Percentiles rank a stretch among this genome's conserved stretches.
phyloP scores from a whole-genome alignment of 2,113 vertebrate genomes.

The Amazona vittata region DNA sequence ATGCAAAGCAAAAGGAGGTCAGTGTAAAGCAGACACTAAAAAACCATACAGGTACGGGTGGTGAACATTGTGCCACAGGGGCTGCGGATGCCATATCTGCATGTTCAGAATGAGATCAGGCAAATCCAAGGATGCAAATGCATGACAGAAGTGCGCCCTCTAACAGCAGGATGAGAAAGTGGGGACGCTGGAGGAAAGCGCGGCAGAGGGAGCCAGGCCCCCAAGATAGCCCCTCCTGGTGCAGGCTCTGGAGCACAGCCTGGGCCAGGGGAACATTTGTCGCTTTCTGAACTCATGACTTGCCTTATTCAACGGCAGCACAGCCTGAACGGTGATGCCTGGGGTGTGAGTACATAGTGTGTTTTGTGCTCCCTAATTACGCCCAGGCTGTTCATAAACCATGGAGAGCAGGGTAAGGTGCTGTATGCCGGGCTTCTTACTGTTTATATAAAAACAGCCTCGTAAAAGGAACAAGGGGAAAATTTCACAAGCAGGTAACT shows the following conservation, averaged over 20 bases:
- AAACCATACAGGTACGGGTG: accelerated
- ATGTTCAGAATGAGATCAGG: neutral
- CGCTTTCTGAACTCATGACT: neutral
- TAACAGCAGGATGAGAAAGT: neutral
- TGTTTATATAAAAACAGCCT: neutral
- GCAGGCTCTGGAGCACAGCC: neutral
- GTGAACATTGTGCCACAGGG: neutral
- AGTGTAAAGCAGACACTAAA: neutral
- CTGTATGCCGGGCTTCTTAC: neutral
- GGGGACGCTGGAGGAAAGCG: neutral
- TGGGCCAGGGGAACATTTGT: neutral
- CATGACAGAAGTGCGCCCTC: neutral
- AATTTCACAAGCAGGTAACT: neutral
- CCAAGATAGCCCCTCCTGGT: neutral
- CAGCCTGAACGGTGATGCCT: neutral
- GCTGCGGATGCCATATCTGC: neutral
- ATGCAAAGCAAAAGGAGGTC: neutral
- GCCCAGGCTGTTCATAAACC: neutral
- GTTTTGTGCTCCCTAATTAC: neutral
- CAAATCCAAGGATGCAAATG: neutral
- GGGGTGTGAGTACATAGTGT: accelerated
- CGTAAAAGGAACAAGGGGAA: neutral
- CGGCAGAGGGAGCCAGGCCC: neutral
- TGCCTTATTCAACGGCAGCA: neutral
- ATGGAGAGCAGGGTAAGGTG: neutral